Percentiles rank a stretch among this genome's conserved stretches.
Conservation (phyloP, 2,797 vertebrate genomes). For the Pogonophryne albipinna region DNA sequence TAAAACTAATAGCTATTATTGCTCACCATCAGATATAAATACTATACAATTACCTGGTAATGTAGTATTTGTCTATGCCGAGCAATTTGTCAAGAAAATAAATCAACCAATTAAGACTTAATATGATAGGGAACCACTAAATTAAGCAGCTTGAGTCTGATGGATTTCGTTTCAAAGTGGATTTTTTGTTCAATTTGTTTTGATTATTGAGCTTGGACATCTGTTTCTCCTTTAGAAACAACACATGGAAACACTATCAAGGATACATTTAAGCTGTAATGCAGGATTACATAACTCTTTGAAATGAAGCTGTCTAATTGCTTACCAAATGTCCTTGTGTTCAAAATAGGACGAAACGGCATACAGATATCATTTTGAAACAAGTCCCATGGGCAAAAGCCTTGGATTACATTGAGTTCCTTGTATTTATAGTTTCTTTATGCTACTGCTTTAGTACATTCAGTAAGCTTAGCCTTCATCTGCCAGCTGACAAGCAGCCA, state of each 20-base stretch:
- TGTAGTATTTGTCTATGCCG: not conserved
- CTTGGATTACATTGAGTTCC: conserved; percentile 12
- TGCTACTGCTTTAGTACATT: conserved; percentile 16
- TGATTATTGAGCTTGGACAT: conserved; percentile 17
- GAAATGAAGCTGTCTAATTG: not conserved
- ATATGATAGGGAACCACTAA: not conserved
- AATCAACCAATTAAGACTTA: conserved; percentile 1
- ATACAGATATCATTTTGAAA: not conserved
- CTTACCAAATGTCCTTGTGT: not conserved
- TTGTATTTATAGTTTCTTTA: not conserved
- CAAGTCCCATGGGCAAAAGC: conserved; percentile 1
- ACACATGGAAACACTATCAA: not conserved
- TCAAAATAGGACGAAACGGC: not conserved
- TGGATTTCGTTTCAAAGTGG: conserved; percentile 9
- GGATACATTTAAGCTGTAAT: not conserved
- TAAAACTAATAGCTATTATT: not conserved
- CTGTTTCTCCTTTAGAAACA: not conserved
- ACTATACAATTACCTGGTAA: not conserved
- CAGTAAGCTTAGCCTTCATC: conserved; percentile 31
- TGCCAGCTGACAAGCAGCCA: conserved; percentile 50
- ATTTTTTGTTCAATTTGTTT: conserved; percentile 15
- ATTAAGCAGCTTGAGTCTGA: not conserved
- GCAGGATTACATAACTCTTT: not conserved
- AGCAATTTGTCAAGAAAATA: conserved; percentile 3
- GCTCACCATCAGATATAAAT: conserved; percentile 1